These are phyloP conservation scores for Catharus minimus DNA, from an alignment of 2,113 vertebrate genomes.

Conservation along the genomic window DNA sequence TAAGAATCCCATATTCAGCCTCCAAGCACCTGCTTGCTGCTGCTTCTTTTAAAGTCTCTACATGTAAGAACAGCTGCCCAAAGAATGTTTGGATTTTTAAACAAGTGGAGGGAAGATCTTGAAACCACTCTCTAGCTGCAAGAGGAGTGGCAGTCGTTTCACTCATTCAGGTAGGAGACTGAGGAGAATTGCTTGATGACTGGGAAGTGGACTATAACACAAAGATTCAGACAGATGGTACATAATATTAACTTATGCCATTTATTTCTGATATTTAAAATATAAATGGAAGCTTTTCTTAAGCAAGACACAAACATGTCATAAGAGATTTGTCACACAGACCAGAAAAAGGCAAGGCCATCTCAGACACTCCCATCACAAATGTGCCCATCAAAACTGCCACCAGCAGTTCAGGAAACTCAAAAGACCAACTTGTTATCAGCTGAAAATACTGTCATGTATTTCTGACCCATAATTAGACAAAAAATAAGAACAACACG, in stretches of 20 bases:
- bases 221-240: background rate
- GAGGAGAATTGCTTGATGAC: background rate
- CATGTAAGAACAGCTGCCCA: background rate
- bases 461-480: background rate
- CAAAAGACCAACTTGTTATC: fast-evolving
- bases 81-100: background rate
- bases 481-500: background rate
- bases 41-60: background rate
- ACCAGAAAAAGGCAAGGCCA: background rate
- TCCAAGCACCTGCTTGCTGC: background rate
- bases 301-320: background rate
- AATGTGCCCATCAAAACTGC: background rate
- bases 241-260: background rate
- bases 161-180: background rate
- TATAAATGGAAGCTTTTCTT: background rate
- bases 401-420: background rate
- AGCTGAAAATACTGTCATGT: background rate
- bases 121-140: background rate
- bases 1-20: background rate
- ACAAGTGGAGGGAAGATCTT: background rate
- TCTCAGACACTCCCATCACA: background rate
- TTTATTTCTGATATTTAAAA: background rate
- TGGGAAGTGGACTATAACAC: background rate
- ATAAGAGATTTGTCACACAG: background rate
- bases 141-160: background rate